Conservation (phyloP, 2,113 vertebrate species). For the Prolemur simus region DNA sequence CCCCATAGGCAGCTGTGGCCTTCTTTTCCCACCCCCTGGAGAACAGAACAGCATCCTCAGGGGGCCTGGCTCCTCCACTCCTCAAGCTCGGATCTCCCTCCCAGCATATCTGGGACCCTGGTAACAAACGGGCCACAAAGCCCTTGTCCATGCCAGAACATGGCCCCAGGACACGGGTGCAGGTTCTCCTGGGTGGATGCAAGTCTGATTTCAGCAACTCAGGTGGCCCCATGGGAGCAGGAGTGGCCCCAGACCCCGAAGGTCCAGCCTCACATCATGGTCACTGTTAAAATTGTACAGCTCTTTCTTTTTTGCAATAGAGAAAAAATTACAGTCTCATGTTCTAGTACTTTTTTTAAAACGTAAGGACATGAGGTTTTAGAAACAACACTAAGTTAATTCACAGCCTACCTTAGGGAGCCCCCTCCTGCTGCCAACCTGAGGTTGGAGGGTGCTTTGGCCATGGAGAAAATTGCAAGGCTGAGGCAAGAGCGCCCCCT, state of each 20-base stretch:
- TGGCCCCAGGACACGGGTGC: accelerated
- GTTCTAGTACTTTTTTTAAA: neutral
- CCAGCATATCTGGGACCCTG: no score
- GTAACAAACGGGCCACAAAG: neutral
- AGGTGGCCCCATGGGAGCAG: neutral
- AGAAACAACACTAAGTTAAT: accelerated
- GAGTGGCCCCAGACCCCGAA: accelerated
- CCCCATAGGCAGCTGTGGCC: neutral
- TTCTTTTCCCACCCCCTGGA: no score
- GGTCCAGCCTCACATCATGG: neutral
- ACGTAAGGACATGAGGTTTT: neutral
- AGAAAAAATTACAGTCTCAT: neutral
- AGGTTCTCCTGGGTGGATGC: neutral
- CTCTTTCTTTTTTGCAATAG: neutral
- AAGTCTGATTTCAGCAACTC: neutral
- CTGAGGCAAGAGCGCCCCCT: conserved; percentile 72
- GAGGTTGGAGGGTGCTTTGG: neutral
- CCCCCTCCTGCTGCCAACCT: neutral
- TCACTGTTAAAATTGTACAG: accelerated
- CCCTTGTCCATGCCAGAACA: neutral
- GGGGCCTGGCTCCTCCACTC: neutral
- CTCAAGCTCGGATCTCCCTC: neutral
- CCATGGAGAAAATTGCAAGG: accelerated
- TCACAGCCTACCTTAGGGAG: neutral
- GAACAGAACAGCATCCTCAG: neutral